Conservation (phyloP, 1,140 invertebrate species). For the Wiebesia pumilae region DNA sequence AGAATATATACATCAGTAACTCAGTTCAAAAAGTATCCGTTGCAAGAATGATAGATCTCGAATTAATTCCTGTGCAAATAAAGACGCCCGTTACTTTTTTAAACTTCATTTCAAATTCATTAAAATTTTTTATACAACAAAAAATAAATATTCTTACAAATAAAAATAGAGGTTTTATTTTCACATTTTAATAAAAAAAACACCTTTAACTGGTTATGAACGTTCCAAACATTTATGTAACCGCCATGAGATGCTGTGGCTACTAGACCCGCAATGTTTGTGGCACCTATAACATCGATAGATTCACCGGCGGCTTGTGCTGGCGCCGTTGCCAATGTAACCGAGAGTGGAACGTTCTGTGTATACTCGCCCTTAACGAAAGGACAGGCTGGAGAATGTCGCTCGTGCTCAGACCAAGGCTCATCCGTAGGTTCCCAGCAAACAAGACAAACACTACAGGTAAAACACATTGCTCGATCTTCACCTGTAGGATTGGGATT, state of each 20-base stretch:
- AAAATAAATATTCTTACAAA: no score
- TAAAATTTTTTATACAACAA: no score
- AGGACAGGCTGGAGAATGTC: constrained; percentile 93
- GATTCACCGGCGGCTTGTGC: constrained; percentile 80
- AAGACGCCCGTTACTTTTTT: no score
- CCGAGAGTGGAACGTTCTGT: constrained; percentile 94
- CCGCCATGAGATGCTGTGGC: constrained; percentile 79
- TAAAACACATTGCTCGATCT: constrained; percentile 96
- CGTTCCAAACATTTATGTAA: constrained; percentile 83
- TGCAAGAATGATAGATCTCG: no score
- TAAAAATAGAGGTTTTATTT: no score
- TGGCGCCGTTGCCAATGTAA: constrained; percentile 91
- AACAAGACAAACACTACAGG: constrained; percentile 93
- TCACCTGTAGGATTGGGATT: constrained; percentile 91
- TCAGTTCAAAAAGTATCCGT: no score
- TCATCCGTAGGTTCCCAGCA: constrained; percentile 98
- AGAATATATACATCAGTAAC: no score
- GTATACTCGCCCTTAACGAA: constrained; percentile 96
- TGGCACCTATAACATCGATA: constrained; percentile 83
- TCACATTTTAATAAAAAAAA: background rate
- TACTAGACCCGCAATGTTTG: constrained; percentile 77
- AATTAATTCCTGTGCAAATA: no score
- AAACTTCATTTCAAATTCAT: no score
- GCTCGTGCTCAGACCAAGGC: constrained; percentile 96
- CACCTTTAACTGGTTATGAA: constrained; percentile 80